Conservation (phyloP, 2,113 vertebrate species). For the Chinchilla lanigera region DNA sequence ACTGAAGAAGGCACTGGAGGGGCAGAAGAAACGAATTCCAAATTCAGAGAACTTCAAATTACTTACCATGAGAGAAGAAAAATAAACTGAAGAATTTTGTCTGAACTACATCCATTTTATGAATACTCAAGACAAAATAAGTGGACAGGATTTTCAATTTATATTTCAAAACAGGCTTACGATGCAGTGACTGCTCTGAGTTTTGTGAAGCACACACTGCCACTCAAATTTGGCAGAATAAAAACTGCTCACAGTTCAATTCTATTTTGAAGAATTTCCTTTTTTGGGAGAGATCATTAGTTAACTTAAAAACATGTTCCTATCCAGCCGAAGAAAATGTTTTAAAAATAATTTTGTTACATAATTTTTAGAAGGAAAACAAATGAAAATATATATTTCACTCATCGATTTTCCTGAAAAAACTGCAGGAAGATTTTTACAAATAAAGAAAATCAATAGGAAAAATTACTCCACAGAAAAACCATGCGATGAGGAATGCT, state of each 20-base stretch:
- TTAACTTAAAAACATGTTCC: not conserved
- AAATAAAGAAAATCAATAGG: not conserved
- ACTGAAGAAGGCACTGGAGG: constrained; percentile 18
- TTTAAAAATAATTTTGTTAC: constrained; percentile 38
- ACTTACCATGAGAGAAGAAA: constrained; percentile 1
- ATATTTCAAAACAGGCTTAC: constrained; percentile 7
- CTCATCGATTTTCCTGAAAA: not conserved
- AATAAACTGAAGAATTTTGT: constrained; percentile 2
- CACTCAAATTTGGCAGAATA: not conserved
- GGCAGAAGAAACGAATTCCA: not conserved
- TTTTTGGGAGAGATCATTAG: not conserved
- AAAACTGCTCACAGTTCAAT: constrained; percentile 16
- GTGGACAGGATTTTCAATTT: not conserved
- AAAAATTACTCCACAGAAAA: constrained; percentile 2
- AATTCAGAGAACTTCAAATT: not conserved
- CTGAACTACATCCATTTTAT: constrained; percentile 17
- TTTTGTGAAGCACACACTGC: not conserved
- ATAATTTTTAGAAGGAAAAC: constrained; percentile 1
- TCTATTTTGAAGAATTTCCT: not conserved
- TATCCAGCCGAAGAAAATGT: not conserved
- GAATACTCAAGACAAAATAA: not conserved
- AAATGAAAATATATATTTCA: not conserved
- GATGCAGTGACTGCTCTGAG: not conserved
- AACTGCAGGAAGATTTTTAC: not conserved
- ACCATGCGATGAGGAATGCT: not conserved